Percentiles rank a stretch among this genome's conserved stretches.
Conservation (phyloP, 2,113 vertebrate species). For the Kobus ellipsiprymnus region DNA sequence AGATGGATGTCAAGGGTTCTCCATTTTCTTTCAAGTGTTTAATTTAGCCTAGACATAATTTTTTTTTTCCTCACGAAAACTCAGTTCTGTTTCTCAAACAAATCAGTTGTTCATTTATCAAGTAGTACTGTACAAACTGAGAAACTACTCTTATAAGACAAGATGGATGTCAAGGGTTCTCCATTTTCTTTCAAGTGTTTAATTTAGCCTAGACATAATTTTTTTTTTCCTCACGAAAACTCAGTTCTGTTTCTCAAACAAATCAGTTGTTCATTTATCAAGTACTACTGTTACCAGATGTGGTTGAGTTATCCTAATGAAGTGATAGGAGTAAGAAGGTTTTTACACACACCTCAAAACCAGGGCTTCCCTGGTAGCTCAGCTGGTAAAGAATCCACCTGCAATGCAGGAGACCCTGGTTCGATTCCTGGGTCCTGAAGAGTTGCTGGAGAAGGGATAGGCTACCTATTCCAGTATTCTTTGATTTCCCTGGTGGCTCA, state of each 20-base stretch:
- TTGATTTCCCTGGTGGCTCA: background rate
- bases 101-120: background rate
- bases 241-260: slow-evolving; percentile 35
- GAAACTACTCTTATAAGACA: slow-evolving; percentile 59
- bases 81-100: slow-evolving; percentile 35
- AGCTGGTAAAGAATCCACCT: background rate
- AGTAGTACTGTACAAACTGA: slow-evolving; percentile 1
- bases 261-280: background rate
- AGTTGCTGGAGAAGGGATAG: background rate
- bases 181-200: slow-evolving; percentile 53
- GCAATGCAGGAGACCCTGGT: background rate
- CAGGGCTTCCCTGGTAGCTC: background rate
- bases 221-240: background rate
- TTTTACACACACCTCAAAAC: background rate
- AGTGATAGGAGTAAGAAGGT: background rate
- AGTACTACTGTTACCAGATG: background rate
- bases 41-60: slow-evolving; percentile 48
- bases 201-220: slow-evolving; percentile 47
- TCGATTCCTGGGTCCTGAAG: background rate
- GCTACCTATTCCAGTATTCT: background rate
- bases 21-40: slow-evolving; percentile 53
- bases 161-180: slow-evolving; percentile 66
- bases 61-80: background rate
- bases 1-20: slow-evolving; percentile 66
- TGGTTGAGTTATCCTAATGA: slow-evolving; percentile 1